Evolutionary conservation across 2,113 vertebrate species (phyloP).

Genomic region (Salvator merianae): DNA sequence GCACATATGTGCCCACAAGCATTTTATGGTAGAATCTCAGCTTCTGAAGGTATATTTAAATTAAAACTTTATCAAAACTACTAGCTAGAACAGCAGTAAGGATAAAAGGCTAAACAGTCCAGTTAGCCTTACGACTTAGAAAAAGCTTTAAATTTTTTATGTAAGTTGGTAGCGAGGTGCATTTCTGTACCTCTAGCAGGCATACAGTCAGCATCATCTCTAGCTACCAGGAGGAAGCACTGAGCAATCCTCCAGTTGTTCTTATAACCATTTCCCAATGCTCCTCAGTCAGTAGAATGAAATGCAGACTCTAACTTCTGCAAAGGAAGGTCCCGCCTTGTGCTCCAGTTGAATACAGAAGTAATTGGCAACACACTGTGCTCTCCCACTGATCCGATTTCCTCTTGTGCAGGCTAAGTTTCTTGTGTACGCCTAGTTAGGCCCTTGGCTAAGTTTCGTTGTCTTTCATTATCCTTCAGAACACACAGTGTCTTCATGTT

Average conservation of each 20-base stretch:
- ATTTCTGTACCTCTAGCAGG: not conserved
- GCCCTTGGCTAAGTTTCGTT: not conserved
- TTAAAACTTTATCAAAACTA: not conserved
- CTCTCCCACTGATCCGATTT: constrained; percentile 1
- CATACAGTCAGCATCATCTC: not conserved
- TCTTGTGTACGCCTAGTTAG: not conserved
- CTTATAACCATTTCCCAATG: not conserved
- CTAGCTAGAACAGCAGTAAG: not conserved
- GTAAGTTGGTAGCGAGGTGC: not conserved
- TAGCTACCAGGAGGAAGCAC: not conserved
- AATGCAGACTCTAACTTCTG: not conserved
- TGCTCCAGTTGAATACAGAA: not conserved
- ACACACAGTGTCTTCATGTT: accelerated
- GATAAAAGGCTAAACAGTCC: not conserved
- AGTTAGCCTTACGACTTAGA: not conserved
- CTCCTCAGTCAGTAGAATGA: not conserved
- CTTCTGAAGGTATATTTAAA: not conserved
- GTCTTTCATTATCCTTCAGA: not conserved
- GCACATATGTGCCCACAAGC: not conserved
- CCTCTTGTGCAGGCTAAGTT: not conserved
- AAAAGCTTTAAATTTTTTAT: not conserved
- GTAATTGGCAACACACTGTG: constrained; percentile 5
- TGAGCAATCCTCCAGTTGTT: not conserved
- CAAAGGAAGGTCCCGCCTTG: not conserved
- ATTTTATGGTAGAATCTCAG: not conserved